phyloP scores from a whole-genome alignment of 2,113 vertebrate species.

The Serinus canaria region DNA sequence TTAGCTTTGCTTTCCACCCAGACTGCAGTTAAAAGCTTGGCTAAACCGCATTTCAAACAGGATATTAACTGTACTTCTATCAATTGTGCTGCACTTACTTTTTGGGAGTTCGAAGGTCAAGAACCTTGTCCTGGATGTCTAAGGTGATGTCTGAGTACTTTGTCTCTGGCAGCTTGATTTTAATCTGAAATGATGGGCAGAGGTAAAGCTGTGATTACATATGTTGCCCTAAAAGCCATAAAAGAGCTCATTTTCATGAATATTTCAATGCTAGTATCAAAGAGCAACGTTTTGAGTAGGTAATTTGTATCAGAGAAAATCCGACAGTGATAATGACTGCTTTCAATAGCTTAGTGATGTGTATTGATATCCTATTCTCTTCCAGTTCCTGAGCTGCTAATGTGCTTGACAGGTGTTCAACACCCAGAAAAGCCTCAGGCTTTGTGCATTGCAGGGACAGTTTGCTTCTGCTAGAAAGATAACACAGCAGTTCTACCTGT shows the following conservation, averaged over 20 bases:
- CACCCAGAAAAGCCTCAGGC: background rate
- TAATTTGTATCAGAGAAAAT: background rate
- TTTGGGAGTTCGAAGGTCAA: conserved; percentile 87
- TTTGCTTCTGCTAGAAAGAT: background rate
- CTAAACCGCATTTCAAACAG: background rate
- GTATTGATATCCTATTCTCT: background rate
- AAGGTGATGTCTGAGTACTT: conserved; percentile 82
- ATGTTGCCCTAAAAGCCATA: background rate
- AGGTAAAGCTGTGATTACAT: conserved; percentile 2
- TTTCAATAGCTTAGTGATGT: background rate
- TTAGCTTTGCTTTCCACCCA: background rate
- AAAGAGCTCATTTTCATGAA: background rate
- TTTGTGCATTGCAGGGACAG: background rate
- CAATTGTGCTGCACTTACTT: conserved; percentile 78
- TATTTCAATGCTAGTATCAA: background rate
- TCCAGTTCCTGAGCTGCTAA: background rate
- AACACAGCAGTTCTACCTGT: background rate
- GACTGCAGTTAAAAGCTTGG: background rate
- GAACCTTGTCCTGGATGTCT: conserved; percentile 84
- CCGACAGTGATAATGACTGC: background rate
- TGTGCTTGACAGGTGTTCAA: background rate
- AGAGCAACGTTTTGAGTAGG: background rate
- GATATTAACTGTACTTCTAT: background rate
- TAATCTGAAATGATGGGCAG: conserved; percentile 80
- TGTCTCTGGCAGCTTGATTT: conserved; percentile 87